These are phyloP conservation scores for Nomada fucata DNA, from an alignment of 2,888 invertebrate species.

Conservation along the genomic window DNA sequence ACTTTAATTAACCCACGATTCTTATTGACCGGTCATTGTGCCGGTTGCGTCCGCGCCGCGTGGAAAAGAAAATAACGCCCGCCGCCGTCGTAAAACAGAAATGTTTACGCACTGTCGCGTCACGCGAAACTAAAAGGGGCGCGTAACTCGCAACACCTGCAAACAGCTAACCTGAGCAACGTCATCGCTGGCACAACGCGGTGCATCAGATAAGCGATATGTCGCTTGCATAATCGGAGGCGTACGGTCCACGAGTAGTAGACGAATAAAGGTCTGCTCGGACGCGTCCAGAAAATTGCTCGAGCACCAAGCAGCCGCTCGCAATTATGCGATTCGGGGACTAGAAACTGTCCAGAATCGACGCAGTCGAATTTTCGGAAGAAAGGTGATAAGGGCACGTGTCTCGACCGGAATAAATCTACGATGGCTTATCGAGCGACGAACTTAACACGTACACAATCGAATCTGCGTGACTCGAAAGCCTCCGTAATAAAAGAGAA, in stretches of 20 bases:
- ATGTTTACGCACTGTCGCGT: conserved; percentile 28
- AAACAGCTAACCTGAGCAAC: conserved; percentile 26
- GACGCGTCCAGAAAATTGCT: too few species aligned
- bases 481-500: too few species aligned
- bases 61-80: not conserved
- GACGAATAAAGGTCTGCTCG: conserved; percentile 1
- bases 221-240: conserved; percentile 45
- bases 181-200: conserved; percentile 24
- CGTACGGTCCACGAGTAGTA: conserved; percentile 4
- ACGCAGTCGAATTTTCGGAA: too few species aligned
- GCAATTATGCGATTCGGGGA: too few species aligned
- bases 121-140: conserved; percentile 23
- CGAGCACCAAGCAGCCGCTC: too few species aligned
- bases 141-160: conserved; percentile 46
- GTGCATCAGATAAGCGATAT: conserved; percentile 47
- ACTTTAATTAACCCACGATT: too few species aligned
- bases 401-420: too few species aligned
- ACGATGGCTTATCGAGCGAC: too few species aligned
- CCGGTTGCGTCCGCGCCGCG: not conserved
- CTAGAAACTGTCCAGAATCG: too few species aligned
- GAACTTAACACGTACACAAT: too few species aligned
- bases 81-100: conserved; percentile 8
- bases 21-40: not conserved
- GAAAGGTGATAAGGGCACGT: too few species aligned
- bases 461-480: too few species aligned